Evolutionary conservation across 2,113 vertebrate species (phyloP).

Genomic region (Petroica traversi): DNA sequence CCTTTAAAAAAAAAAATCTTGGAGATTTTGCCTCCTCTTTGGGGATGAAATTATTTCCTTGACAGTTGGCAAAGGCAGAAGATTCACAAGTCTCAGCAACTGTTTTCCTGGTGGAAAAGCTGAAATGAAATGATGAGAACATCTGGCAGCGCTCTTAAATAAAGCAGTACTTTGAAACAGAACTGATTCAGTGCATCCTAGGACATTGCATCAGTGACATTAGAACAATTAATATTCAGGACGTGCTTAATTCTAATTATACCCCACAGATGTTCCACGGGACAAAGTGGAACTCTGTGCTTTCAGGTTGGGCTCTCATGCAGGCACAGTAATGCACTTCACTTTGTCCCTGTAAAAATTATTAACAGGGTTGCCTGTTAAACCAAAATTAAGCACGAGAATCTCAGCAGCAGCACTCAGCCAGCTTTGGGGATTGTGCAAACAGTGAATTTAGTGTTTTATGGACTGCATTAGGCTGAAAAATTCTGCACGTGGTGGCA

Average conservation of each 20-base stretch:
- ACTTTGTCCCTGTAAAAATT: not conserved
- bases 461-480: not conserved
- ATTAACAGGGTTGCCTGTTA: not conserved
- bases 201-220: constrained; percentile 56
- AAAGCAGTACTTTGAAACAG: constrained; percentile 54
- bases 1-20: not conserved
- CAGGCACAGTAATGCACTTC: constrained; percentile 4
- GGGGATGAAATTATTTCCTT: constrained; percentile 49
- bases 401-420: not conserved
- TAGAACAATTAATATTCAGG: constrained; percentile 72
- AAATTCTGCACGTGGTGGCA: not conserved
- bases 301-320: constrained; percentile 48
- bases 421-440: not conserved
- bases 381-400: not conserved
- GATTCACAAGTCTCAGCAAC: constrained; percentile 57
- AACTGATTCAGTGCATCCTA: constrained; percentile 55
- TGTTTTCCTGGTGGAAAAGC: constrained; percentile 66
- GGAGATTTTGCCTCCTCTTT: constrained; percentile 20
- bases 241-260: constrained; percentile 62
- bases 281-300: constrained; percentile 2
- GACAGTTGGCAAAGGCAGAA: constrained; percentile 50
- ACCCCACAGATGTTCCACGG: constrained; percentile 53
- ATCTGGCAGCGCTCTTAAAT: constrained; percentile 68
- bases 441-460: not conserved
- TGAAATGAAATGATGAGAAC: constrained; percentile 63